phyloP scores from a whole-genome alignment of 2,888 invertebrate genomes.

The Drosophila neonasuta region DNA sequence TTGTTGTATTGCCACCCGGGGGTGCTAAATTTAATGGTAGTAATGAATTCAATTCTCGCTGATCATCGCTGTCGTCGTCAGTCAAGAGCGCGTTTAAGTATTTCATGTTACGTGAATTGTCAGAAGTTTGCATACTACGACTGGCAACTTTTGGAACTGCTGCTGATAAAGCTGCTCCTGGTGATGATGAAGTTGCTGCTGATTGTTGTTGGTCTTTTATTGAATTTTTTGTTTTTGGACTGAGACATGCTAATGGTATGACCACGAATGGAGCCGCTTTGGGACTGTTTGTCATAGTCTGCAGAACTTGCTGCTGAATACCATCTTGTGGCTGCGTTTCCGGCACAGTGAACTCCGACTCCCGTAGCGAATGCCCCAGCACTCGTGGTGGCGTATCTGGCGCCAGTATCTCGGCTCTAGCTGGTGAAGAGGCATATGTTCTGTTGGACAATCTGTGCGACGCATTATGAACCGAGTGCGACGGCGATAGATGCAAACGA shows the following conservation, averaged over 20 bases:
- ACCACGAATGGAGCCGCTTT: conserved; percentile 27
- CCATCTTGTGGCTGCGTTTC: conserved; percentile 55
- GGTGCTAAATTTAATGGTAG: conserved; percentile 57
- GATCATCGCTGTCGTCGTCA: conserved; percentile 63
- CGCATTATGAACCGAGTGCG: neutral
- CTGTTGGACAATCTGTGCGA: neutral
- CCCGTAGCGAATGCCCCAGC: neutral
- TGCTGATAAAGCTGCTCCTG: neutral
- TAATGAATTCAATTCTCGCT: conserved; percentile 24
- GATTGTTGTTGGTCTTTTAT: neutral
- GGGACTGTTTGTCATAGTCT: conserved; percentile 27
- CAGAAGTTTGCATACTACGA: conserved; percentile 48
- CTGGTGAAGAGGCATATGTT: neutral
- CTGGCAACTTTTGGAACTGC: conserved; percentile 7
- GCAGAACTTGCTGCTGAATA: conserved; percentile 28
- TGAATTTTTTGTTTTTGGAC: neutral
- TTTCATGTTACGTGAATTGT: conserved; percentile 3
- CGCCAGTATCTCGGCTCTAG: conserved; percentile 16
- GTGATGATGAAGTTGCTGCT: neutral
- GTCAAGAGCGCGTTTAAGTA: conserved; percentile 48
- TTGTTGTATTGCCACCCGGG: conserved; percentile 21
- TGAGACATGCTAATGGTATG: conserved; percentile 37
- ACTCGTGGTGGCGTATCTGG: conserved; percentile 50
- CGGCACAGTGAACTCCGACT: conserved; percentile 51
- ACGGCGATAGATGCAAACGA: neutral